Base-by-base conservation (phyloP, 2,888 invertebrate species). In the Chromoteleia sp. region DNA sequence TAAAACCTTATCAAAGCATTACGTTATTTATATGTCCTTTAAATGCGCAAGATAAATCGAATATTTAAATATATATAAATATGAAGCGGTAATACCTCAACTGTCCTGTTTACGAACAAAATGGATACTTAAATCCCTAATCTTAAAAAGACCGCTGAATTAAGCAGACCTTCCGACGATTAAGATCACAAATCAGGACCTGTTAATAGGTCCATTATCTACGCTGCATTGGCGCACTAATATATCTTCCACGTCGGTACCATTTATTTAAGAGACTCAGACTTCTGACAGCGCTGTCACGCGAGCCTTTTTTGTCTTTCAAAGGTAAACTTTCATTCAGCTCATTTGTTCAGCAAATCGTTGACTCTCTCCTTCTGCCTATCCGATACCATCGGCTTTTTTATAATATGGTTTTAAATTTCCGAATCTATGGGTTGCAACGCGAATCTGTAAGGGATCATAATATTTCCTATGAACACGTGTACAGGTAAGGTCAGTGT, bases 401-500 rank as follows among this genome's bases (percentile, higher is more conserved):
- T 25, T 29, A 15, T n/a, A 12, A n/a, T 50, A 48, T 7, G 39
- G 33, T 56, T 63, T 79, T 67, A 43, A 65, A 48, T 65, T 70
- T 65, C 52, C 12, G 43, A 73, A 67, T 78, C 48, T 50, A 41
- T 39, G 85, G 85, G 79, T 77, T 81, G 82, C 84, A 84, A 85
- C 83, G 88, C 85, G 86, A 88, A 85, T 86, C 84, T 84, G 82
- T 83, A 82, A 83, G 86, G 82, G 85, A 85, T 86, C 85, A 86
- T 87, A 87, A 89, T 87, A 87, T 88, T 88, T 88, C 87, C 87
- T 86, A 88, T 84, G 87, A 87, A 88, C 90, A 89, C 86, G 86
- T 89, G 89, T 89, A 89, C 87, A 86, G 85, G 88, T 87, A 89
- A 90, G 89, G 90, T 89, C 90, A 90, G 89, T 87, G 85, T 84